Evolutionary conservation across 53 echinoderm and acorn worm species (phyloP), one percentile per base, ranked within the genome.

Genomic region (Paracentrotus lividus): DNA sequence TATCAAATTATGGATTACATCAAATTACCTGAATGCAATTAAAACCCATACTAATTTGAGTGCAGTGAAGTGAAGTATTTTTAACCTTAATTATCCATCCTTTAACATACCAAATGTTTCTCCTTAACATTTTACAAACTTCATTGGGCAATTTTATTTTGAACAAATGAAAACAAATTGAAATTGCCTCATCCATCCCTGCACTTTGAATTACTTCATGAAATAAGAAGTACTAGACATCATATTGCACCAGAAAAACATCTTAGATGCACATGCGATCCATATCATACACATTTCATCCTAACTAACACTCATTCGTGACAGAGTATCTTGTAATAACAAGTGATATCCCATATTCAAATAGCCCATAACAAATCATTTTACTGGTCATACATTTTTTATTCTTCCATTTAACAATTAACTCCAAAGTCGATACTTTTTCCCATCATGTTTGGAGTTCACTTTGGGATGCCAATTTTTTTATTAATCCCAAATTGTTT

Each of bases 401-500:
- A 26, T 0, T 4, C 24, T 81, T 81, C 47, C 44, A 81, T 61
- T 42, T 42, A 90, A 23, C 8, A 36, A 38, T 49, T 67, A 24
- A 20, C 49, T 57, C 60, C 40, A 45, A 67, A 57, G 8, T 2
- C 9, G 24, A 10, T 24, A 44, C 68, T 90, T 90, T 38, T 21
- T 21, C 24, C 42, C 40, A 12, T 61, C 68, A 47, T 81, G n/a
- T 81, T 81, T 44, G 81, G 81, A 81, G 44, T 81, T 81, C 1
- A n/a, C 72, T 32, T 72, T 36, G 40, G 20, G 38, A 68, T 20
- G 10, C 64, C 34, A 24, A 53, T 54, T 77, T 29, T n/a, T 76
- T 53, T n/a, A 52, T 52, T 92, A 92, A 84, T 57, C 42, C 44
- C 24, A 42, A 32, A 81, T 90, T 81, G 65, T 94, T 92, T 32